A percentile compares a stretch with the other conserved stretches of the same genome.
Conservation (phyloP, 2,888 invertebrate genomes). For the Gonocerus acuteangulatus region DNA sequence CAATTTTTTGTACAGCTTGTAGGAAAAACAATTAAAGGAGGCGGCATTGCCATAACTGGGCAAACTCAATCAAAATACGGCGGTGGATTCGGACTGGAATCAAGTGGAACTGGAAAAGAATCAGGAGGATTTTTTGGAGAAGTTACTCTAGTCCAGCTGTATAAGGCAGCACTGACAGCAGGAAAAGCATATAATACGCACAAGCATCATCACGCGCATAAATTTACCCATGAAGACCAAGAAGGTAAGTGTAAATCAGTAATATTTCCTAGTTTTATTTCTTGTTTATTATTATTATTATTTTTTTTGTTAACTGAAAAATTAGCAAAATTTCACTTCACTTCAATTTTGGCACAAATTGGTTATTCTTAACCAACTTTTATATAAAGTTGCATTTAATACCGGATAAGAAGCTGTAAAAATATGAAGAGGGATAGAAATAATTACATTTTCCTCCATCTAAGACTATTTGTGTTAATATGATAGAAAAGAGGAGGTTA, state of each 20-base stretch:
- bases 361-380: too few species aligned
- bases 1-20: slow-evolving; percentile 26
- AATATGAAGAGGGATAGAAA: too few species aligned
- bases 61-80: slow-evolving; percentile 56
- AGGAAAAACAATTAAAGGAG: slow-evolving; percentile 62
- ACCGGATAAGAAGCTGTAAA: too few species aligned
- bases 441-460: too few species aligned
- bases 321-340: too few species aligned
- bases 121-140: slow-evolving; percentile 63
- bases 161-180: slow-evolving; percentile 71
- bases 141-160: slow-evolving; percentile 71
- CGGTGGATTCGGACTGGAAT: slow-evolving; percentile 49
- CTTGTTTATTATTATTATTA: too few species aligned
- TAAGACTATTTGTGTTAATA: too few species aligned
- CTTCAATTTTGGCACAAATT: too few species aligned
- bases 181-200: slow-evolving; percentile 82
- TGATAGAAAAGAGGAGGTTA: too few species aligned
- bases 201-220: slow-evolving; percentile 71
- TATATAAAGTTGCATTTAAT: too few species aligned
- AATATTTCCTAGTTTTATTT: too few species aligned
- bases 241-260: slow-evolving; percentile 24
- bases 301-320: too few species aligned
- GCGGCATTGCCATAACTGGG: slow-evolving; percentile 67
- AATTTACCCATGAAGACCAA: slow-evolving; percentile 45
- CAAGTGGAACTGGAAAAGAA: slow-evolving; percentile 45